These are phyloP conservation scores for Zoanthus sociatus DNA, from an alignment of 92 coral and sea anemone species.

Conservation along the genomic window DNA sequence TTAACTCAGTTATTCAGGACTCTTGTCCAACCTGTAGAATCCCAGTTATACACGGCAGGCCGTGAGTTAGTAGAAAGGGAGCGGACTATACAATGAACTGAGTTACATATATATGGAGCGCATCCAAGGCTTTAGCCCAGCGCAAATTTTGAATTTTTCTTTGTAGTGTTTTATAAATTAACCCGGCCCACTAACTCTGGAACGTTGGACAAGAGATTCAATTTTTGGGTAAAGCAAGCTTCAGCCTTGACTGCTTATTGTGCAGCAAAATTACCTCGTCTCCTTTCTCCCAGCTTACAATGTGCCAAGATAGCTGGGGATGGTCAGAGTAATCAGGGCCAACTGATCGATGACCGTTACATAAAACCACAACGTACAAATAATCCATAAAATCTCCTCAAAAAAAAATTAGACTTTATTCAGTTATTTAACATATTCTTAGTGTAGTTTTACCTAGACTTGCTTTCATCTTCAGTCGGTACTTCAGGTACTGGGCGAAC, in stretches of 20 bases:
- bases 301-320: background rate
- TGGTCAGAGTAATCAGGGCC: slow-evolving; percentile 12
- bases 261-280: slow-evolving; percentile 12
- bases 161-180: background rate
- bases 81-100: background rate
- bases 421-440: slow-evolving; percentile 23
- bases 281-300: background rate
- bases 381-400: background rate
- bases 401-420: background rate
- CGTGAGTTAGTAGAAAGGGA: slow-evolving; percentile 2
- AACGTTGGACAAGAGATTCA: background rate
- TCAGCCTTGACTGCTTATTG: background rate
- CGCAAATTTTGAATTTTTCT: slow-evolving; percentile 1
- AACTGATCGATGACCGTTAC: background rate
- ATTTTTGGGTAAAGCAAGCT: slow-evolving; percentile 10
- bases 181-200: background rate
- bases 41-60: slow-evolving; percentile 3
- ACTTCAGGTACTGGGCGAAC: slow-evolving; percentile 9
- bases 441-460: slow-evolving; percentile 10
- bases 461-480: slow-evolving; percentile 12
- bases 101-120: background rate
- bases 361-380: background rate
- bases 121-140: background rate
- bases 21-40: background rate
- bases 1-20: background rate